phyloP scores from a whole-genome alignment of 2,797 vertebrate genomes.

The Melanotaenia pygmaea region DNA sequence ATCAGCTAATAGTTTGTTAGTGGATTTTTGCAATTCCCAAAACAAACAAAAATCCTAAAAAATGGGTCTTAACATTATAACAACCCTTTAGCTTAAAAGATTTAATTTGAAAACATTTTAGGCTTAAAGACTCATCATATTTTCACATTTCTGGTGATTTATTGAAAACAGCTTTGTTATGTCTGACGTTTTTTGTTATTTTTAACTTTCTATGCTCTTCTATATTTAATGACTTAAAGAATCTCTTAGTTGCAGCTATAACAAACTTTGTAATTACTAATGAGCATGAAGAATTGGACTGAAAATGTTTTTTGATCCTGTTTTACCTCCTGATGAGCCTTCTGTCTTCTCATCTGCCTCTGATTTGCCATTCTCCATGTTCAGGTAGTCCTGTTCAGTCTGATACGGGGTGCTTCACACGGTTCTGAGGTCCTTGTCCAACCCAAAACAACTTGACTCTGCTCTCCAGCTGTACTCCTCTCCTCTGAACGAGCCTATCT shows the following conservation, averaged over 20 bases:
- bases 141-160: too few species aligned
- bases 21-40: neutral
- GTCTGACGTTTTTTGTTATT: neutral
- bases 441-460: conserved; percentile 25
- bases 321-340: conserved; percentile 56
- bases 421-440: conserved; percentile 23
- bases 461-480: conserved; percentile 24
- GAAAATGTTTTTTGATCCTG: neutral
- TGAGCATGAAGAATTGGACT: neutral
- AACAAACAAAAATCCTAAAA: neutral
- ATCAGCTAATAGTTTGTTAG: neutral
- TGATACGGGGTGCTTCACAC: conserved; percentile 4
- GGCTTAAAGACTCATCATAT: too few species aligned
- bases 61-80: neutral
- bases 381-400: conserved; percentile 20
- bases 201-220: neutral
- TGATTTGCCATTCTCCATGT: conserved; percentile 57
- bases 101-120: neutral
- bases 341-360: conserved; percentile 46
- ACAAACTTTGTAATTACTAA: neutral
- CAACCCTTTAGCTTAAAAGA: neutral
- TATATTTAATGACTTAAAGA: neutral
- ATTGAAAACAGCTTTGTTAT: too few species aligned
- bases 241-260: neutral
- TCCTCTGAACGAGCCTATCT: conserved; percentile 49